Base-by-base conservation (phyloP, 2,113 vertebrate species). In the Carassius auratus region DNA sequence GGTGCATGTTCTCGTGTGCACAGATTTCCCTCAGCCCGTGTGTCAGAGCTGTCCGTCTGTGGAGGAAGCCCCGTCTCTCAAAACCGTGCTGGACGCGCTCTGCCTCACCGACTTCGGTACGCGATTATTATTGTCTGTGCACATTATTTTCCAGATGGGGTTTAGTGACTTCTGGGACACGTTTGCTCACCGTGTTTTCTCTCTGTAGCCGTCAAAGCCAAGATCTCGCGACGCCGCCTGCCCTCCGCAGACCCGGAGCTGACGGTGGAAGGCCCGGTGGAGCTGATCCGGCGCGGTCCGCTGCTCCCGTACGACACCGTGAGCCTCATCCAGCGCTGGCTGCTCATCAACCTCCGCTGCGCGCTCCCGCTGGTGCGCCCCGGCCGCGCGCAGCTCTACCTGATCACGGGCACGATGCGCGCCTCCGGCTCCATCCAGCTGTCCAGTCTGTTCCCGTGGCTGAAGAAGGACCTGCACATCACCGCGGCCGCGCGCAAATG, bases 71-170 rank as follows among this genome's bases (percentile, higher is more conserved):
- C 93, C 94, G 30, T 89, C 92, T 0, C 83, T 95, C 76, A 96
- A 94, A 89, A 93, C 87, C n/a, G 90, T 96, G 62, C 89, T 97
- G 10, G 93, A 96, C 81, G 92, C 94, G 71, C 95, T 97, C 87
- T 97, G 96, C 86, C 91, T 90, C 75, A 93, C 91, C 89, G 95
- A 95, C 87, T 97, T 97, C 85, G 96, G 97, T 97, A 94, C 93
- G 95, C 57, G 15, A 2, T 57, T 57, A 57, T 57, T 55, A 17
- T 6, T 19, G 5, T 21, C 17, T 57, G 4, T 4, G 4, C 50
- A 52, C 14, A 52, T 52, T 13, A 52, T 19, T 19, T 52, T 14
- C 4, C 12, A 13, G 55, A 57, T 57, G 55, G 2, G 6, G 5
- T 59, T 59, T 9, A n/a, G 57, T 2, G 19, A 21, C 57, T 59